phyloP scores from a whole-genome alignment of 1,140 invertebrate genomes.

The Saccostrea echinata region DNA sequence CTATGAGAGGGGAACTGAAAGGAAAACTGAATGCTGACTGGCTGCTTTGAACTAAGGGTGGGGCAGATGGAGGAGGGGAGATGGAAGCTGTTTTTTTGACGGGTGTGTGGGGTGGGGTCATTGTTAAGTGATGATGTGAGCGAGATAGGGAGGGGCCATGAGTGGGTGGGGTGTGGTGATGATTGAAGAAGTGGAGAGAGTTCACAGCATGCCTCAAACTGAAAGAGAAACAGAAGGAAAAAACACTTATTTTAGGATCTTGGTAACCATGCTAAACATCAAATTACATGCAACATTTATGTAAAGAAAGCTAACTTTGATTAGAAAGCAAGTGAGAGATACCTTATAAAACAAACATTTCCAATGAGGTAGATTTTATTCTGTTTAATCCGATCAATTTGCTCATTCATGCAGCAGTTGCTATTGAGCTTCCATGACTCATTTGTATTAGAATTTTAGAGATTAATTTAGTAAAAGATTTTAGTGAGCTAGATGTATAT shows the following conservation, averaged over 20 bases:
- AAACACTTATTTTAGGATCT: background rate
- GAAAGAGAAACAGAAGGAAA: slow-evolving; percentile 48
- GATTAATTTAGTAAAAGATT: background rate
- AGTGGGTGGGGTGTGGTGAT: slow-evolving; percentile 52
- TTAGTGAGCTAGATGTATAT: background rate
- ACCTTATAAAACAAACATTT: background rate
- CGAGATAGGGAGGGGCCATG: slow-evolving; percentile 22
- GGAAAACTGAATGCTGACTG: slow-evolving; percentile 80
- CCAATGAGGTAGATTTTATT: background rate
- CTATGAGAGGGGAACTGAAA: slow-evolving; percentile 72
- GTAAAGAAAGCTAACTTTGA: background rate
- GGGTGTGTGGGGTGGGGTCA: slow-evolving; percentile 50
- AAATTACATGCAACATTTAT: slow-evolving; percentile 25
- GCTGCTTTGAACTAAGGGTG: slow-evolving; percentile 77
- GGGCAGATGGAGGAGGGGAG: slow-evolving; percentile 60
- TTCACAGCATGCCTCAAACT: slow-evolving; percentile 55
- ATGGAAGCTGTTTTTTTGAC: slow-evolving; percentile 29
- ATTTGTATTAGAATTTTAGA: background rate
- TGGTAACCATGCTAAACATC: background rate
- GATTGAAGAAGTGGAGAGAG: slow-evolving; percentile 35
- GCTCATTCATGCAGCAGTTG: too few relatives aligned
- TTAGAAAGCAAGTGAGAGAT: background rate
- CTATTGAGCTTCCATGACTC: too few relatives aligned
- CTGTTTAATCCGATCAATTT: background rate
- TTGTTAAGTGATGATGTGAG: slow-evolving; percentile 8